A percentile compares a stretch with the other conserved stretches of the same genome.
Evolutionary conservation across 2,797 vertebrate species (phyloP).

Genomic region (Falco novaeseelandiae): DNA sequence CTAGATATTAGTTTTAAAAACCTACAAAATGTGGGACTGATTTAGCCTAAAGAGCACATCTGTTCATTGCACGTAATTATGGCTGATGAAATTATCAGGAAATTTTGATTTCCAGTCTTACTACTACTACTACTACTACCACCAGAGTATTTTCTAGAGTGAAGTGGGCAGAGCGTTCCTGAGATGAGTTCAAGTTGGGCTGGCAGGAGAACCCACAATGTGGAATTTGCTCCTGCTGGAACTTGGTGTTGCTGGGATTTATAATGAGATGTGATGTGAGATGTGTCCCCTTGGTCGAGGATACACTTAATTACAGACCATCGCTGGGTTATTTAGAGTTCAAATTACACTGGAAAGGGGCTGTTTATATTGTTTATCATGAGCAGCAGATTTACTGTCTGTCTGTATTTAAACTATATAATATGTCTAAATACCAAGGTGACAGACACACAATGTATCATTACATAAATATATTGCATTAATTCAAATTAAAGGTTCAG

Average conservation of each 20-base stretch:
- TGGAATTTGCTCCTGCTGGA: background rate
- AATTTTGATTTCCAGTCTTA: background rate
- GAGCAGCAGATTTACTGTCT: slow-evolving; percentile 20
- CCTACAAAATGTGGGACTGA: background rate
- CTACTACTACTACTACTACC: too few relatives aligned
- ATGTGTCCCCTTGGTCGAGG: background rate
- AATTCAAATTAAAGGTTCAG: background rate
- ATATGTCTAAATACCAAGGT: slow-evolving; percentile 18
- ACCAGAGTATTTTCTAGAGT: background rate
- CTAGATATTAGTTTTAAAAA: background rate
- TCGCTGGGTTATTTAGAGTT: slow-evolving; percentile 19
- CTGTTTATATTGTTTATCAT: slow-evolving; percentile 25
- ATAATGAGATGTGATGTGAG: background rate
- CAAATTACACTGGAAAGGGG: background rate
- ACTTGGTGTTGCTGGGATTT: background rate
- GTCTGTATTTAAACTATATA: background rate
- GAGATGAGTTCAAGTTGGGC: background rate
- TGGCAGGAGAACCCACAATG: background rate
- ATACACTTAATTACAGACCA: slow-evolving; percentile 3
- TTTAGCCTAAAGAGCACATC: background rate
- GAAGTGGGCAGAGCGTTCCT: background rate
- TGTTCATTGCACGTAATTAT: background rate
- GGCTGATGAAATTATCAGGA: background rate
- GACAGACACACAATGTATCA: background rate
- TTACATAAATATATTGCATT: slow-evolving; percentile 1